Evolutionary conservation across 2,797 vertebrate genomes (phyloP), one percentile per base, ranked within the genome.

Genomic region (Lemur catta): DNA sequence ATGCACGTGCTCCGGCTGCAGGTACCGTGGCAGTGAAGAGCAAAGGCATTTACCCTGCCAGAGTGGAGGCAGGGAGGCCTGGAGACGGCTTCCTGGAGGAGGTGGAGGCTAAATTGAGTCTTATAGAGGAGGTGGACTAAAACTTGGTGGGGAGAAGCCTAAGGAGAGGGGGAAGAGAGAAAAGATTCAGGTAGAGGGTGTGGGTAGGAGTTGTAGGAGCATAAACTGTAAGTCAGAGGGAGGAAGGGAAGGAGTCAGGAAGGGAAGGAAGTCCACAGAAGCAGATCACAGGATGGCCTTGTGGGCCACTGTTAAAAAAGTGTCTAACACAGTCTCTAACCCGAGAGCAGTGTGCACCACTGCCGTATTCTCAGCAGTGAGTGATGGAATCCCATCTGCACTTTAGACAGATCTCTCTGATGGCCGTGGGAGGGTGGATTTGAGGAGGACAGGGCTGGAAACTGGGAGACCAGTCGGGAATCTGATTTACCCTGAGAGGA

Each of bases 1-100:
- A 76, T 13, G 35, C 0, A 0, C 4, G 28, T 20, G 5, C 3
- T 3, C 52, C 8, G 76, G 28, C 48, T 65, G n/a, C 71, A 50
- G 38, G 13, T 7, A 13, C 20, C 10, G 15, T 0, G 50, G 67
- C 50, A 41, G 13, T 17, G n/a, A 89, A 10, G 10, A 48, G 10
- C n/a, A 20, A 26, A 35, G 48, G 15, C 30, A 38, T 7, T 18
- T 20, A 24, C 35, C 18, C 52, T 75, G 28, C 52, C 4, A 14
- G 33, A 48, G 48, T 26, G 26, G 35, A 35, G 50, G 7, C 3
- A 0, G 14, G 2, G 28, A 63, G 61, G 30, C 20, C 7, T 33
- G 6, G 33, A 18, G 6, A 2, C 0, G 5, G 67, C 22, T 61
- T 89, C 28, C 61, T 65, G 41, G 26, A 59, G 4, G 33, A 82